Percentiles rank a stretch among this genome's conserved stretches.
Evolutionary conservation across 2,888 invertebrate species (phyloP).

Genomic region (Reticulitermes lucifugus): DNA sequence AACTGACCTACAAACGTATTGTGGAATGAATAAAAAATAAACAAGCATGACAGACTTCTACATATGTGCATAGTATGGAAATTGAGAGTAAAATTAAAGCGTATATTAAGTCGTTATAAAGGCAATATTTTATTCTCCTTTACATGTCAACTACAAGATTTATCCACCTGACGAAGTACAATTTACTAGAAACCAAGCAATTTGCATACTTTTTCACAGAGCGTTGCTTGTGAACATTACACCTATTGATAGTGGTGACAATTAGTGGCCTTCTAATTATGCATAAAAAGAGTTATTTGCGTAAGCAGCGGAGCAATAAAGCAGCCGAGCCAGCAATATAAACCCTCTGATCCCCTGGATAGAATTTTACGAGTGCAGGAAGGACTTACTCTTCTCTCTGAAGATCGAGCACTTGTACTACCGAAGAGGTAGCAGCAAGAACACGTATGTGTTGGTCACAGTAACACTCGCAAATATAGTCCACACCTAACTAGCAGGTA

Average conservation of each 20-base stretch:
- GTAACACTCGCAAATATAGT: neutral
- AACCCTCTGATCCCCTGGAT: conserved; percentile 11
- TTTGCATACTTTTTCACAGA: neutral
- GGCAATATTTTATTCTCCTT: too few species aligned
- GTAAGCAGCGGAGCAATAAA: neutral
- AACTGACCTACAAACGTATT: too few species aligned
- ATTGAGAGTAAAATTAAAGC: too few species aligned
- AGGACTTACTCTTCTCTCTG: neutral
- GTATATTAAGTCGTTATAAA: too few species aligned
- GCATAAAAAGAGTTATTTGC: neutral
- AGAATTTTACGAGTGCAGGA: conserved; percentile 20
- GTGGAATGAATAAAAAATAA: too few species aligned
- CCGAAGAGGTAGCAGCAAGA: conserved; percentile 6
- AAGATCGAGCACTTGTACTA: neutral
- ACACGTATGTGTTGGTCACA: neutral
- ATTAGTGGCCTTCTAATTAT: neutral
- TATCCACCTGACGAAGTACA: neutral
- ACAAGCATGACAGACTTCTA: too few species aligned
- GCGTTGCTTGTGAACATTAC: neutral
- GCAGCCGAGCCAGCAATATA: neutral
- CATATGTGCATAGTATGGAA: too few species aligned
- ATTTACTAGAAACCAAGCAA: neutral
- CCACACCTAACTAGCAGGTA: neutral
- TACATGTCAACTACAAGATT: too few species aligned
- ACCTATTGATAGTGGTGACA: neutral